phyloP scores from a whole-genome alignment of 2,888 invertebrate genomes.

The Pardosa pseudoannulata region DNA sequence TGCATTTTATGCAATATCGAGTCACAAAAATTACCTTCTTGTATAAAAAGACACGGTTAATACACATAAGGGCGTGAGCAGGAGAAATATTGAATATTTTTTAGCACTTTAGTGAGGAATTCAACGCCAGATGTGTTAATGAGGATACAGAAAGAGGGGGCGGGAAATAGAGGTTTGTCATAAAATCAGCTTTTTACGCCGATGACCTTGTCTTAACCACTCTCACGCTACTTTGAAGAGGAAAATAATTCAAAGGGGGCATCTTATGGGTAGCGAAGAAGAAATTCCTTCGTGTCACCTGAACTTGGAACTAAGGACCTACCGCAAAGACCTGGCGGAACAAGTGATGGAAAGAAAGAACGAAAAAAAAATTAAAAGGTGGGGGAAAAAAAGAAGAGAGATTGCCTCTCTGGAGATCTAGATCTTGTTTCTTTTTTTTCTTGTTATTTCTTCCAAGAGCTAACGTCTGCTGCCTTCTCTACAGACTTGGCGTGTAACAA shows the following conservation, averaged over 20 bases:
- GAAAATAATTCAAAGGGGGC: neutral
- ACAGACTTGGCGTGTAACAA: conserved; percentile 4
- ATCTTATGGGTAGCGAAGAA: neutral
- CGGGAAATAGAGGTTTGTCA: too few relatives aligned
- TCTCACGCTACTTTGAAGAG: neutral
- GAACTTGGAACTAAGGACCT: neutral
- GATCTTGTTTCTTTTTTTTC: conserved; percentile 10
- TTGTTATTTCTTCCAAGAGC: neutral
- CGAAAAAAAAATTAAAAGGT: neutral
- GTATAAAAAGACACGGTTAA: too few relatives aligned
- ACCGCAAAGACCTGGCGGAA: conserved; percentile 3
- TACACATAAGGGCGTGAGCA: too few relatives aligned
- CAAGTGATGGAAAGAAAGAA: neutral
- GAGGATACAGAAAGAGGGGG: too few relatives aligned
- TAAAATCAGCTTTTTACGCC: too few relatives aligned
- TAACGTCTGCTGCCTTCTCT: neutral
- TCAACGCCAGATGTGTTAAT: too few relatives aligned
- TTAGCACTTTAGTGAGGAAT: too few relatives aligned
- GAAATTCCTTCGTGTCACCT: neutral
- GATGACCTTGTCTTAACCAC: neutral
- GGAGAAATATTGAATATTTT: too few relatives aligned
- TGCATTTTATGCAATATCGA: too few relatives aligned
- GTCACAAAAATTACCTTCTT: too few relatives aligned
- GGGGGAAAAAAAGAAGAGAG: too few relatives aligned
- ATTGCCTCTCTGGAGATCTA: neutral